Percentiles rank a stretch among this genome's conserved stretches.
phyloP scores from a whole-genome alignment of 2,888 invertebrate species.

The Lasioglossum pauxillum region DNA sequence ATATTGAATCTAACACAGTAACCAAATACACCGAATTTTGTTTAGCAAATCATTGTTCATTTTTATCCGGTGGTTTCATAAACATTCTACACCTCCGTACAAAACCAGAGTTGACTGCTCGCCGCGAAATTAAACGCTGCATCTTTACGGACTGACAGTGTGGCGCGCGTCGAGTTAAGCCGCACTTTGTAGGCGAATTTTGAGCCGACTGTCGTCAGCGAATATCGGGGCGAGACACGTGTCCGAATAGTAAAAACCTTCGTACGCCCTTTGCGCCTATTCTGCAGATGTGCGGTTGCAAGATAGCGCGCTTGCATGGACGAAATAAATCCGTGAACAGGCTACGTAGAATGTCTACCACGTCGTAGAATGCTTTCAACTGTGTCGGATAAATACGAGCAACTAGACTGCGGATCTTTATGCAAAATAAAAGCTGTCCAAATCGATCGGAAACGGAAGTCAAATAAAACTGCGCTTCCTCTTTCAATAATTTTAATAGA shows the following conservation, averaged over 20 bases:
- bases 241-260: not conserved
- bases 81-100: not conserved
- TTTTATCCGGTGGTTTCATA: too few relatives aligned
- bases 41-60: too few relatives aligned
- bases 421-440: not conserved
- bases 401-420: conserved; percentile 1
- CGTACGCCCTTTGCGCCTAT: not conserved
- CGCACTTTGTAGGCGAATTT: not conserved
- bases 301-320: not conserved
- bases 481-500: not conserved
- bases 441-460: not conserved
- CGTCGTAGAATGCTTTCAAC: not conserved
- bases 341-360: not conserved
- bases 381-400: not conserved
- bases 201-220: not conserved
- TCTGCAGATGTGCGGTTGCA: not conserved
- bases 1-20: too few relatives aligned
- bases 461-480: not conserved
- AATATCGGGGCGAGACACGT: conserved; percentile 1
- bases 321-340: not conserved
- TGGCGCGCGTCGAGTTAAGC: not conserved
- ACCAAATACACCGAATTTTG: too few relatives aligned
- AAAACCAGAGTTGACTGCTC: not conserved
- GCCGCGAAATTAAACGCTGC: not conserved
- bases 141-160: not conserved